phyloP scores from a whole-genome alignment of 2,113 vertebrate species.

The Zootoca vivipara region DNA sequence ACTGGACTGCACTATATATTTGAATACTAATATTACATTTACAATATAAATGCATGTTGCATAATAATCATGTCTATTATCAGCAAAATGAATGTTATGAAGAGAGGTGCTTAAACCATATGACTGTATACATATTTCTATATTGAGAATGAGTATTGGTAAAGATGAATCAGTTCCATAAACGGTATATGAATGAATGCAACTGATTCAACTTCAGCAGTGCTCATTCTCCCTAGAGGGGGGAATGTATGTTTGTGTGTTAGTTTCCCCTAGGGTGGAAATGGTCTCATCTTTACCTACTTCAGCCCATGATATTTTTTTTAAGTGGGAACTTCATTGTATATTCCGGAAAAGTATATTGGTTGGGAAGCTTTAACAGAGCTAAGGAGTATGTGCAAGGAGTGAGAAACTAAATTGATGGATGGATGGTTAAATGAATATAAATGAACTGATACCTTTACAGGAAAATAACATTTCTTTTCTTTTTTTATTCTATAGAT shows the following conservation, averaged over 20 bases:
- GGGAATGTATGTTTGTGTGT: background rate
- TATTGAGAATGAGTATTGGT: background rate
- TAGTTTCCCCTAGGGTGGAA: background rate
- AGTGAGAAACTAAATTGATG: constrained; percentile 84
- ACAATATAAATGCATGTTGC: background rate
- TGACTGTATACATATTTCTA: background rate
- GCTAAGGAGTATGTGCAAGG: constrained; percentile 79
- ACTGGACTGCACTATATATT: background rate
- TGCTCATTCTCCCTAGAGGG: background rate
- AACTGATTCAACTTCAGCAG: background rate
- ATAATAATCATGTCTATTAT: background rate
- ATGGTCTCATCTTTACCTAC: constrained; percentile 43
- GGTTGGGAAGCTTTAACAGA: constrained; percentile 76
- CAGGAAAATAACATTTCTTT: constrained; percentile 87
- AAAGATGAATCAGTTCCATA: background rate
- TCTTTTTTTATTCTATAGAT: constrained; percentile 87
- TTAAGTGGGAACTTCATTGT: constrained; percentile 74
- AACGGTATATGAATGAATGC: background rate
- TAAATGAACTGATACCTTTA: constrained; percentile 89
- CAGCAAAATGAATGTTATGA: background rate
- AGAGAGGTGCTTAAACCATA: too few species aligned
- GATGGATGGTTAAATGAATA: constrained; percentile 90
- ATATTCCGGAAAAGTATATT: constrained; percentile 78
- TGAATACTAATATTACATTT: background rate
- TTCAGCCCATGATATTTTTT: constrained; percentile 59